Conservation (phyloP, 2,888 invertebrate genomes). For the Catocala fraxini region DNA sequence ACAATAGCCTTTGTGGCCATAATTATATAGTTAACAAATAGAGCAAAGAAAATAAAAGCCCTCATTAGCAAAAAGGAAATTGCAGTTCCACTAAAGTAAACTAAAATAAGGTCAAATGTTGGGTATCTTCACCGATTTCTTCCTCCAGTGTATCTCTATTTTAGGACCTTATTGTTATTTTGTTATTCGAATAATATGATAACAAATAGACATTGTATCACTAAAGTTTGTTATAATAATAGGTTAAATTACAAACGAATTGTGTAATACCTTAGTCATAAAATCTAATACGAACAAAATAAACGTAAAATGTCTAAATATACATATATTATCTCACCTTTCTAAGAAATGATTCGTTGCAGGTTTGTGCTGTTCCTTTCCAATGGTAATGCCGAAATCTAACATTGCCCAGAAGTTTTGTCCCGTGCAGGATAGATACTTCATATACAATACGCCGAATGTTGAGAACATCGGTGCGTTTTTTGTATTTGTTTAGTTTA, state of each 20-base stretch:
- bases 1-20: slow-evolving; percentile 36
- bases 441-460: slow-evolving; percentile 91
- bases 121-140: slow-evolving; percentile 66
- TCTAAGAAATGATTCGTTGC: slow-evolving; percentile 95
- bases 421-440: slow-evolving; percentile 90
- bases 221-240: too few relatives aligned
- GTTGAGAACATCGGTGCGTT: slow-evolving; percentile 90
- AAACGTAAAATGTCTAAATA: not conserved
- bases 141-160: slow-evolving; percentile 40
- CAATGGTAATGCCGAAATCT: slow-evolving; percentile 94
- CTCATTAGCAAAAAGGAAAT: slow-evolving; percentile 86
- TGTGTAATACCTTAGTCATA: too few relatives aligned
- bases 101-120: slow-evolving; percentile 84
- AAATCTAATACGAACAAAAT: too few relatives aligned
- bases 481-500: slow-evolving; percentile 88
- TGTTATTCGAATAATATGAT: too few relatives aligned
- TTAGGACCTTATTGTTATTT: not conserved
- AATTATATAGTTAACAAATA: slow-evolving; percentile 52
- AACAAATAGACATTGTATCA: too few relatives aligned
- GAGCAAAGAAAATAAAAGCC: slow-evolving; percentile 76
- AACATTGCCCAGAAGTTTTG: slow-evolving; percentile 90
- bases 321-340: slow-evolving; percentile 89
- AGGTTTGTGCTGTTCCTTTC: slow-evolving; percentile 94
- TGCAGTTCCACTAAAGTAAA: slow-evolving; percentile 79
- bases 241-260: too few relatives aligned